Percentiles rank a stretch among this genome's conserved stretches.
phyloP scores from a whole-genome alignment of 2,113 vertebrate genomes.

The Triplophysa rosa region DNA sequence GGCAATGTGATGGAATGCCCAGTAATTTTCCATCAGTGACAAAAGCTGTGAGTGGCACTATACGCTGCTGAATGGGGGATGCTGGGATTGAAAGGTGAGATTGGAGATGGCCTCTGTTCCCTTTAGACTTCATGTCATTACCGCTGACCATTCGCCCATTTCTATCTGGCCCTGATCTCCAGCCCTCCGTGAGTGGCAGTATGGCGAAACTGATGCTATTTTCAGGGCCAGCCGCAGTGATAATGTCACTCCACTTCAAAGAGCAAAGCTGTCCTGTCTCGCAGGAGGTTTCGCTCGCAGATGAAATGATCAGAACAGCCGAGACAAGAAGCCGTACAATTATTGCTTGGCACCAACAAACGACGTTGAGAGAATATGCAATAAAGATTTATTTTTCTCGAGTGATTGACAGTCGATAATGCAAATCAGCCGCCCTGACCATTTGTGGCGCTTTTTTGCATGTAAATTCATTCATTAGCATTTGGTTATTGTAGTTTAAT shows the following conservation, averaged over 20 bases:
- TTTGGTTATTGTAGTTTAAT: neutral
- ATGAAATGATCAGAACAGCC: slow-evolving; percentile 71
- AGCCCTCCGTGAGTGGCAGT: slow-evolving; percentile 64
- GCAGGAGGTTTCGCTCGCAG: slow-evolving; percentile 69
- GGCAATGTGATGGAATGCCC: slow-evolving; percentile 50
- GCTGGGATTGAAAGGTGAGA: slow-evolving; percentile 52
- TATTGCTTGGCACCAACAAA: slow-evolving; percentile 38
- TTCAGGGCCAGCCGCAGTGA: slow-evolving; percentile 72
- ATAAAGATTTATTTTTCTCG: slow-evolving; percentile 41
- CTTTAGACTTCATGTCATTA: slow-evolving; percentile 71
- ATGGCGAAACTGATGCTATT: slow-evolving; percentile 68
- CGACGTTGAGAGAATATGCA: slow-evolving; percentile 59
- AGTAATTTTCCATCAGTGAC: slow-evolving; percentile 50
- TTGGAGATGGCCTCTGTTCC: slow-evolving; percentile 61
- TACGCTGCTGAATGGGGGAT: slow-evolving; percentile 37
- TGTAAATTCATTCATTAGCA: neutral
- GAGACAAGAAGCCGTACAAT: slow-evolving; percentile 59
- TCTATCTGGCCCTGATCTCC: slow-evolving; percentile 67
- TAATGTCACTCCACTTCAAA: slow-evolving; percentile 80
- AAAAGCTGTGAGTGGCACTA: slow-evolving; percentile 43
- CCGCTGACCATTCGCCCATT: slow-evolving; percentile 68
- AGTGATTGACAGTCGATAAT: slow-evolving; percentile 40
- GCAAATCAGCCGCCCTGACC: slow-evolving; percentile 21
- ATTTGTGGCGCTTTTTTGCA: neutral
- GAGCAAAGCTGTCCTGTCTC: slow-evolving; percentile 72